Percentiles rank a stretch among this genome's conserved stretches.
Evolutionary conservation across 2,888 invertebrate genomes (phyloP).

Genomic region (Arge pagana): DNA sequence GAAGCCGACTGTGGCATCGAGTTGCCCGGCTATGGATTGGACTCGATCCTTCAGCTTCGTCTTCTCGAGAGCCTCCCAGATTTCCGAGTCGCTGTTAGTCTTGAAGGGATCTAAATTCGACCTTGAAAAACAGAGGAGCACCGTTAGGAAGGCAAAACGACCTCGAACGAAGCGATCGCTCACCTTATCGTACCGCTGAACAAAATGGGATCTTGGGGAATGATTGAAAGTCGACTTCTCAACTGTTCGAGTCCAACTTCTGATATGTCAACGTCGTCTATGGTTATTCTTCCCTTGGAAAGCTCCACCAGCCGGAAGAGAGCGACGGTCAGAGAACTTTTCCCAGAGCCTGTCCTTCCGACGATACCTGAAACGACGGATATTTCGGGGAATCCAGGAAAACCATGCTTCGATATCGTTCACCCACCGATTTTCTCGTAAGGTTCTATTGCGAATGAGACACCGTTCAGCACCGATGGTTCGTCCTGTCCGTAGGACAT

Average conservation of each 20-base stretch:
- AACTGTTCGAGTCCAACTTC: constrained; percentile 54
- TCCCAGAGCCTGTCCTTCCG: constrained; percentile 61
- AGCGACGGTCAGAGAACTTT: constrained; percentile 64
- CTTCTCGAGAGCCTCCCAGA: constrained; percentile 60
- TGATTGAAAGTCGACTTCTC: constrained; percentile 60
- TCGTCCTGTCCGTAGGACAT: constrained; percentile 58
- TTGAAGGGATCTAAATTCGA: constrained; percentile 60
- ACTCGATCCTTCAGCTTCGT: constrained; percentile 58
- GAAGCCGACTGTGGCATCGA: constrained; percentile 60
- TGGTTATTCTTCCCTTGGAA: constrained; percentile 59
- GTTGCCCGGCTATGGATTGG: constrained; percentile 46
- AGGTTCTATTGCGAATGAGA: constrained; percentile 62
- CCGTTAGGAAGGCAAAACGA: no score
- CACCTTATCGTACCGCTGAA: constrained; percentile 65
- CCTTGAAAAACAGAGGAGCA: constrained; percentile 42
- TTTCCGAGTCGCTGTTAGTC: constrained; percentile 49
- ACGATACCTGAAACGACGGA: constrained; percentile 53
- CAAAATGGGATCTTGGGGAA: constrained; percentile 69
- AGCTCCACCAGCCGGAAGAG: constrained; percentile 66
- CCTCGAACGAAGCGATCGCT: constrained; percentile 3
- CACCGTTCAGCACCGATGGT: constrained; percentile 60
- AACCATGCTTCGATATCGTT: no score
- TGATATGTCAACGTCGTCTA: constrained; percentile 62
- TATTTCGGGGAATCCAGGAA: background rate
- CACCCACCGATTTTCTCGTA: constrained; percentile 66